Percentiles rank a stretch among this genome's conserved stretches.
Evolutionary conservation across 2,113 vertebrate genomes (phyloP).

Genomic region (Coptodon bakossiorum): DNA sequence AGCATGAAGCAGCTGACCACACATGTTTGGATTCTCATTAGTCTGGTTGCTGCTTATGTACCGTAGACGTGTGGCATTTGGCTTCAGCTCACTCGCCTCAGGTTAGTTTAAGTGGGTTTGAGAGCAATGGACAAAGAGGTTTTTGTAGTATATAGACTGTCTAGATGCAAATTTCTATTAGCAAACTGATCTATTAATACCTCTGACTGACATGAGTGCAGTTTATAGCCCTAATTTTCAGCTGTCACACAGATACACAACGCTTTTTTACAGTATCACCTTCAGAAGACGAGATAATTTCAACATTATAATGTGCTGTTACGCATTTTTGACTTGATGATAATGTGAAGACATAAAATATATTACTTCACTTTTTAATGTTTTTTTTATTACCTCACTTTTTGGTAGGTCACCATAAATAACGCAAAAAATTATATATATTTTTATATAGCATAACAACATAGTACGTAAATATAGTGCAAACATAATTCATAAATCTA

Average conservation of each 20-base stretch:
- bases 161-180: background rate
- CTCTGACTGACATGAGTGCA: rapidly evolving
- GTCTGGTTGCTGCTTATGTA: background rate
- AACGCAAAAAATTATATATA: rapidly evolving
- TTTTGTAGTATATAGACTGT: background rate
- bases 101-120: background rate
- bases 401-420: background rate
- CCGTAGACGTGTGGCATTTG: background rate
- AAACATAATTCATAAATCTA: background rate
- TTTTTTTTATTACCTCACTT: background rate
- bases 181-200: rapidly evolving
- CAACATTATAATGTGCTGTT: background rate
- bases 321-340: background rate
- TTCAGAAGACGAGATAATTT: background rate
- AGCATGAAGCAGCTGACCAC: slow-evolving; percentile 77
- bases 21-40: slow-evolving; percentile 42
- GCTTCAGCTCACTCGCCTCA: background rate
- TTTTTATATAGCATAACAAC: background rate
- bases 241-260: background rate
- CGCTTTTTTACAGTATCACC: background rate
- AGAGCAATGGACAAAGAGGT: rapidly evolving
- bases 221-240: background rate
- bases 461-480: rapidly evolving
- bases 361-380: background rate
- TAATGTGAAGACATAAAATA: background rate